These are phyloP conservation scores for Scaptomyza parva DNA, from an alignment of 2,888 invertebrate species.

Conservation along the genomic window DNA sequence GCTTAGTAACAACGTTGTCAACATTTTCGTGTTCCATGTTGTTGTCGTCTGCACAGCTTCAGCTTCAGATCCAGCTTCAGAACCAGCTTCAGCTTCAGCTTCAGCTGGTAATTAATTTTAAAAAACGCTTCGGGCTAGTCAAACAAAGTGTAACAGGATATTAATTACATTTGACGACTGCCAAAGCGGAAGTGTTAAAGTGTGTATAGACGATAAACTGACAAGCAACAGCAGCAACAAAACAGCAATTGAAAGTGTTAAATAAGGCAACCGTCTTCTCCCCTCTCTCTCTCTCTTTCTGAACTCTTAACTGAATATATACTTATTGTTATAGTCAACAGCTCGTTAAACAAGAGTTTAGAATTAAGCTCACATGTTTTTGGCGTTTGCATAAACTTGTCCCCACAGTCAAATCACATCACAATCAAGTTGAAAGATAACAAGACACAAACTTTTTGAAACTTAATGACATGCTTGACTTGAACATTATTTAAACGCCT, in stretches of 20 bases:
- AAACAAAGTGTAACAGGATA: conserved; percentile 77
- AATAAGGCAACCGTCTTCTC: conserved; percentile 17
- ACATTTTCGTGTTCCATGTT: conserved; percentile 61
- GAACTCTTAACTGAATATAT: too few species aligned
- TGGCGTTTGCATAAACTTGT: conserved; percentile 1
- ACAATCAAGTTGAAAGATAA: not conserved
- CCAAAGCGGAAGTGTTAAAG: conserved; percentile 74
- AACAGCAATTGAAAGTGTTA: conserved; percentile 20
- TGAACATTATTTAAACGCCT: not conserved
- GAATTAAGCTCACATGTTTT: conserved; percentile 22
- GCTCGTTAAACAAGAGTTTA: conserved; percentile 27
- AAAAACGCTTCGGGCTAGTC: conserved; percentile 75
- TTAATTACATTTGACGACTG: conserved; percentile 76
- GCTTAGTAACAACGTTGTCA: conserved; percentile 77
- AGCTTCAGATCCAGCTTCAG: conserved; percentile 28
- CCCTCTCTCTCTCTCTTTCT: not conserved
- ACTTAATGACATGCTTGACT: not conserved
- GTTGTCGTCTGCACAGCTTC: conserved; percentile 53
- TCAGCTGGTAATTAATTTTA: conserved; percentile 70
- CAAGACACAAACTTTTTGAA: not conserved
- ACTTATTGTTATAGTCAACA: conserved; percentile 22
- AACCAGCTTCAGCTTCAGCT: conserved; percentile 39
- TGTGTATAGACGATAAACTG: conserved; percentile 70
- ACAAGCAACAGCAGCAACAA: conserved; percentile 28
- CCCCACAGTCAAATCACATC: not conserved